These are phyloP conservation scores for Clarias fuscus DNA, from an alignment of 2,797 vertebrate genomes.

Conservation along the genomic window DNA sequence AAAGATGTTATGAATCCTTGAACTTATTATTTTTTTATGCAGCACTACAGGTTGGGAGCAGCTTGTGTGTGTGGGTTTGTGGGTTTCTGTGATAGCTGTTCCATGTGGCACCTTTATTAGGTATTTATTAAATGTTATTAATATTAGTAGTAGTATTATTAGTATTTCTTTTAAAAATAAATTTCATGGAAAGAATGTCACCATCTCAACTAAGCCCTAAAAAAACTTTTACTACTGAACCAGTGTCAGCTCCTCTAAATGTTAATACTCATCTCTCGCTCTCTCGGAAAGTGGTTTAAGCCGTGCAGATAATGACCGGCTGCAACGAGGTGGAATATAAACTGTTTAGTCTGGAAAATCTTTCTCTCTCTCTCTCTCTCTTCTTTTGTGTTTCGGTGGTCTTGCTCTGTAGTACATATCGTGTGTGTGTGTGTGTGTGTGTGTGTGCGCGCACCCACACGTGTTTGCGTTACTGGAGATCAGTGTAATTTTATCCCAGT, in stretches of 20 bases:
- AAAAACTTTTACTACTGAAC: not conserved
- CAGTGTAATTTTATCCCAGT: not conserved
- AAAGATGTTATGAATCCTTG: not conserved
- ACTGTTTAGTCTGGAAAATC: slow-evolving; percentile 22
- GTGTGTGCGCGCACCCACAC: no score
- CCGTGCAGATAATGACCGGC: not conserved
- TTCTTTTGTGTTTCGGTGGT: not conserved
- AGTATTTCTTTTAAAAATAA: not conserved
- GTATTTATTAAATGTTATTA: no score
- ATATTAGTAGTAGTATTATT: no score
- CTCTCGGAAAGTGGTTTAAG: not conserved
- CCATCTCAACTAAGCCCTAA: not conserved
- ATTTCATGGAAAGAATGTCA: not conserved
- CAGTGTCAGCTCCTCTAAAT: not conserved
- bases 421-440: not conserved
- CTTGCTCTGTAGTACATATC: not conserved
- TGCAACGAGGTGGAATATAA: slow-evolving; percentile 25
- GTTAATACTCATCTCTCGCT: not conserved
- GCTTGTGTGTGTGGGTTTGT: no score
- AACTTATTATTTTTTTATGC: no score
- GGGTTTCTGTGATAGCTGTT: no score
- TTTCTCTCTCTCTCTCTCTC: not conserved
- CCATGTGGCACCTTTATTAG: not conserved
- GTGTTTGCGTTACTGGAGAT: not conserved
- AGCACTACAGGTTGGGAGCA: no score